Conservation (phyloP, 1,140 invertebrate genomes). For the Druon quercuslanigerum region DNA sequence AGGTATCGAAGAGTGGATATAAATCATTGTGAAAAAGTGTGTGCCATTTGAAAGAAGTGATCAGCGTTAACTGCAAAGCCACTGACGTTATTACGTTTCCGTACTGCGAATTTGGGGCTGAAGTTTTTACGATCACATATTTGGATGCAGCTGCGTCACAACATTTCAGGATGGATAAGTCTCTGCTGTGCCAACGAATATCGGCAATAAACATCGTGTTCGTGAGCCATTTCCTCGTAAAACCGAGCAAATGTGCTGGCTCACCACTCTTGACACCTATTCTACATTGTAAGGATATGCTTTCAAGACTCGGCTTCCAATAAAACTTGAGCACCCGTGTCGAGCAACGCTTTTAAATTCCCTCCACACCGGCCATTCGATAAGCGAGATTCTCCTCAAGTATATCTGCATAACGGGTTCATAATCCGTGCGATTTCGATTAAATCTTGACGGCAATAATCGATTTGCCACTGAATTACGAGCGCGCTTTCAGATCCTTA, state of each 20-base stretch:
- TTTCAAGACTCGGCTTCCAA: slow-evolving; percentile 16
- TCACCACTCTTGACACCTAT: slow-evolving; percentile 33
- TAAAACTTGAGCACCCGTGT: slow-evolving; percentile 37
- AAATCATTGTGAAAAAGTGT: background rate
- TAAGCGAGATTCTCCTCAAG: slow-evolving; percentile 12
- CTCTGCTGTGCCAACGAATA: slow-evolving; percentile 49
- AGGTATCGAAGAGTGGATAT: too few relatives aligned
- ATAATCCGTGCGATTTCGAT: slow-evolving; percentile 6
- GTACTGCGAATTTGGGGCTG: background rate
- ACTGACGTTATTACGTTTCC: background rate
- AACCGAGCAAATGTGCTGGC: slow-evolving; percentile 22
- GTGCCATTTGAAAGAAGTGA: background rate
- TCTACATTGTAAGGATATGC: slow-evolving; percentile 40
- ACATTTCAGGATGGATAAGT: slow-evolving; percentile 42
- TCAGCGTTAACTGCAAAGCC: background rate
- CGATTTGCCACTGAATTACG: slow-evolving; percentile 21
- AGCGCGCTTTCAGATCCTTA: background rate
- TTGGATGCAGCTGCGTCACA: slow-evolving; percentile 25
- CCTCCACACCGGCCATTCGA: background rate
- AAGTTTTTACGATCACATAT: background rate
- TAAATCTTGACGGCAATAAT: slow-evolving; percentile 4
- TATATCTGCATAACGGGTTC: slow-evolving; percentile 29
- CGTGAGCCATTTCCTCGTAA: slow-evolving; percentile 49
- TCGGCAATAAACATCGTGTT: slow-evolving; percentile 53
- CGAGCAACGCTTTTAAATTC: slow-evolving; percentile 34